Percentiles rank a stretch among this genome's conserved stretches.
Evolutionary conservation across 1,140 invertebrate species (phyloP).

Genomic region (Whitmania pigra): DNA sequence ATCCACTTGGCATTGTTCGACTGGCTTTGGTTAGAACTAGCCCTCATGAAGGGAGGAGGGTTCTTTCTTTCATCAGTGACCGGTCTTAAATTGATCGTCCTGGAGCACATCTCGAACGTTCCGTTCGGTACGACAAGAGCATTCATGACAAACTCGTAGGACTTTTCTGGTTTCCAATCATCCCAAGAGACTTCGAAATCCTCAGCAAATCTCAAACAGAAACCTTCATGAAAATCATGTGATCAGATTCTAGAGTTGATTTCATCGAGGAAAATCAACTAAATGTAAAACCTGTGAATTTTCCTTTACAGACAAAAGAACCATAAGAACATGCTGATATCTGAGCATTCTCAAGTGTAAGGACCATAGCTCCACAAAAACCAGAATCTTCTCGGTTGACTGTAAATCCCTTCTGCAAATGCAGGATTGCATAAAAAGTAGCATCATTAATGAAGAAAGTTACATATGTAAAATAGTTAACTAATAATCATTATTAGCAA

Average conservation of each 20-base stretch:
- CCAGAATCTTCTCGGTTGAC: conserved; percentile 41
- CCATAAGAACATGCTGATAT: conserved; percentile 77
- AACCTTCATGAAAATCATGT: conserved; percentile 47
- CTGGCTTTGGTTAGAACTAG: conserved; percentile 30
- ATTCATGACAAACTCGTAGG: conserved; percentile 66
- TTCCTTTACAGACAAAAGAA: conserved; percentile 62
- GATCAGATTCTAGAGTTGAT: not conserved
- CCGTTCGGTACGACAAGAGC: conserved; percentile 92
- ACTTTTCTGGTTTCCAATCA: conserved; percentile 81
- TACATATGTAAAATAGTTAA: not conserved
- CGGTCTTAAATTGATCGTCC: conserved; percentile 48
- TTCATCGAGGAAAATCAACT: not conserved
- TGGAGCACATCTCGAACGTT: conserved; percentile 88
- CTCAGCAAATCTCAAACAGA: conserved; percentile 84
- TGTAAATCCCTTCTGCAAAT: conserved; percentile 3
- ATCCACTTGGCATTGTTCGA: conserved; percentile 91
- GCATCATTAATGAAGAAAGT: not conserved
- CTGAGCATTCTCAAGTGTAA: conserved; percentile 83
- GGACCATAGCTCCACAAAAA: conserved; percentile 73
- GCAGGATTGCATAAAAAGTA: not conserved
- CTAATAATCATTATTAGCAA: not conserved
- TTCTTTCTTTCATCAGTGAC: not conserved
- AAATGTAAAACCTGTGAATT: conserved; percentile 36
- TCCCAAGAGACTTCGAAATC: conserved; percentile 90
- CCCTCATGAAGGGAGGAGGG: too few relatives aligned